Percentiles rank a stretch among this genome's conserved stretches.
Evolutionary conservation across 2,113 vertebrate species (phyloP).

Genomic region (Anolis sagrei): DNA sequence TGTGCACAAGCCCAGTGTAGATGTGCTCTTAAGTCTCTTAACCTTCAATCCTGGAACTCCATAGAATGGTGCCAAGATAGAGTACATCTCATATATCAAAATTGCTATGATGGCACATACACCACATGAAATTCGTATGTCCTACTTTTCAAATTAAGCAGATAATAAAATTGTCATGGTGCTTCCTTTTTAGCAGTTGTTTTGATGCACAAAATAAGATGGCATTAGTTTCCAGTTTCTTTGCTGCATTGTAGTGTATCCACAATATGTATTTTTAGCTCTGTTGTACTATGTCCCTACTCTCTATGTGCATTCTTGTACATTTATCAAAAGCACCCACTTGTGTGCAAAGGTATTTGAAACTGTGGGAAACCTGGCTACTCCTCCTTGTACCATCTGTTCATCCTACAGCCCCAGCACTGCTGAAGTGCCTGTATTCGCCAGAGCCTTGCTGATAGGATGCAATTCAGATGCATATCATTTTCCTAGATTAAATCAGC

Average conservation of each 20-base stretch:
- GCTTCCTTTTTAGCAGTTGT: accelerated
- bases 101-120: no score
- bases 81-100: no score
- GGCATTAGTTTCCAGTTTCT: not conserved
- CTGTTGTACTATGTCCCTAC: not conserved
- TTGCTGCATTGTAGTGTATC: not conserved
- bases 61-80: no score
- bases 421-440: not conserved
- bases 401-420: not conserved
- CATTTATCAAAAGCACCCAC: accelerated
- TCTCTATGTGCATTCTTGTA: not conserved
- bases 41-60: no score
- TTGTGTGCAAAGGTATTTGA: accelerated
- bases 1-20: no score
- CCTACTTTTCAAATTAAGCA: not conserved
- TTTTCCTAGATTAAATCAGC: conserved; percentile 14
- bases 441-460: not conserved
- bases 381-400: not conserved
- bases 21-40: no score
- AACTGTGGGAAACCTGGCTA: not conserved
- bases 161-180: not conserved
- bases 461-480: conserved; percentile 9
- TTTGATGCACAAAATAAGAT: not conserved
- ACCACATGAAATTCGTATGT: not conserved
- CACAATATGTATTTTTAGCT: not conserved